A percentile compares a stretch with the other conserved stretches of the same genome.
These are phyloP conservation scores for Hypolimnas misippus DNA, from an alignment of 2,888 invertebrate species.

Conservation along the genomic window DNA sequence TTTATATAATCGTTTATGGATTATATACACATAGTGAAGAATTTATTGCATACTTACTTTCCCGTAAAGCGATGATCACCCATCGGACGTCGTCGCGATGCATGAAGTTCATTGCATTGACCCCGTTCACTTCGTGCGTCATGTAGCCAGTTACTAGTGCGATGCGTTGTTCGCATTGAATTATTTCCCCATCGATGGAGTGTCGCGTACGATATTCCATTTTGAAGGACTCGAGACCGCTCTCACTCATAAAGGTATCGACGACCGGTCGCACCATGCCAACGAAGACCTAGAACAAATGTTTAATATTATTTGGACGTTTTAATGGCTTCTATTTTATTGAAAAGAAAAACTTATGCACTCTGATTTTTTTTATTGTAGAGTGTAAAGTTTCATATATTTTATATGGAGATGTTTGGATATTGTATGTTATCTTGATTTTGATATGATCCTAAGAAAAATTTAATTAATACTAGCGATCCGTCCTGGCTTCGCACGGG, in stretches of 20 bases:
- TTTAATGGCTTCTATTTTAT: too few relatives aligned
- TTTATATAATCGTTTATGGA: too few relatives aligned
- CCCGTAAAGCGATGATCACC: conserved; percentile 92
- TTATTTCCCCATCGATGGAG: conserved; percentile 93
- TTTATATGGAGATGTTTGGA: too few relatives aligned
- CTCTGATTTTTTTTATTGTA: too few relatives aligned
- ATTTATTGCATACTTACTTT: conserved; percentile 78
- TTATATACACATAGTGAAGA: too few relatives aligned
- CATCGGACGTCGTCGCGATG: conserved; percentile 93
- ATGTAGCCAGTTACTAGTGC: conserved; percentile 95
- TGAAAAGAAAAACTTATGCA: too few relatives aligned
- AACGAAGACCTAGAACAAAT: conserved; percentile 78
- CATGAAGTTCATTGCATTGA: conserved; percentile 95
- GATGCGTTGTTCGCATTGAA: conserved; percentile 94
- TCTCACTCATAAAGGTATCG: conserved; percentile 83
- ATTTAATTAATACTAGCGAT: too few relatives aligned
- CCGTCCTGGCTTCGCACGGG: too few relatives aligned
- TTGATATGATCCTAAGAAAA: too few relatives aligned
- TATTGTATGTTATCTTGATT: too few relatives aligned
- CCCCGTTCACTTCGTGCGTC: conserved; percentile 93
- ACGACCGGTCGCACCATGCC: conserved; percentile 87
- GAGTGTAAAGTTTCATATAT: too few relatives aligned
- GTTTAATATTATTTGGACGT: background rate
- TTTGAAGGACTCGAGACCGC: conserved; percentile 68
- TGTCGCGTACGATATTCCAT: conserved; percentile 96